Evolutionary conservation across 2,113 vertebrate species (phyloP), one percentile per base, ranked within the genome.

Genomic region (Ochotona curzoniae): DNA sequence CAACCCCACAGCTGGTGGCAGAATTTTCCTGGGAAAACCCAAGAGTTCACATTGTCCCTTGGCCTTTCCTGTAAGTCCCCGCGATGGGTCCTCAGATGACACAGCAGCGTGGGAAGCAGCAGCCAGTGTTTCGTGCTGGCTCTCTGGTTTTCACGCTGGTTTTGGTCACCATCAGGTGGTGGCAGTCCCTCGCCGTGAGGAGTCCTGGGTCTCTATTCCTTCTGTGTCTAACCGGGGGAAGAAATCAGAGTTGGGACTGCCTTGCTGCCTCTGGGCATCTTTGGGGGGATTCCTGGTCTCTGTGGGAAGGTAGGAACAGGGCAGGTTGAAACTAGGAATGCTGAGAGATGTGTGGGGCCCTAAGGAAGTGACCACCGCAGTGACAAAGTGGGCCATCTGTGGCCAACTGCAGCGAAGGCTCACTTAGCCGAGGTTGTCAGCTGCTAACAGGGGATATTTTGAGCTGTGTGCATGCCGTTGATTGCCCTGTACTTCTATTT

Each of bases 11-110:
- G 30, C 44, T 21, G 0, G 61, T 35, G 87, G 63, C 85, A 75
- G n/a, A 86, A 75, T 90, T 93, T 69, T 64, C 54, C 87, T 35
- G 95, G 92, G 92, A 95, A 96, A 94, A 74, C 83, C 90, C 83
- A 7, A 69, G 79, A 92, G 73, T 30, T 63, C 73, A 69, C 47
- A 0, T 73, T 81, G 75, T 49, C 69, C 76, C 81, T 47, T 47
- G 26, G 32, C 57, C 66, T 78, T 91, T 89, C 90, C 94, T 79
- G 17, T 51, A 73, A 74, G 90, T 82, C 61, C 47, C 18, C 54
- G 82, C 74, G 11, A 25, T 38, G 12, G 74, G 47, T 54, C 80
- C 66, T 47, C 38, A 6, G 21, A 44, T 12, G 38, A 6, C 49
- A 26, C 7, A 67, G 83, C 85, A 49, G 60, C 26, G 0, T 44